Evolutionary conservation across 2,888 invertebrate species (phyloP).

Genomic region (Graphium colonna): DNA sequence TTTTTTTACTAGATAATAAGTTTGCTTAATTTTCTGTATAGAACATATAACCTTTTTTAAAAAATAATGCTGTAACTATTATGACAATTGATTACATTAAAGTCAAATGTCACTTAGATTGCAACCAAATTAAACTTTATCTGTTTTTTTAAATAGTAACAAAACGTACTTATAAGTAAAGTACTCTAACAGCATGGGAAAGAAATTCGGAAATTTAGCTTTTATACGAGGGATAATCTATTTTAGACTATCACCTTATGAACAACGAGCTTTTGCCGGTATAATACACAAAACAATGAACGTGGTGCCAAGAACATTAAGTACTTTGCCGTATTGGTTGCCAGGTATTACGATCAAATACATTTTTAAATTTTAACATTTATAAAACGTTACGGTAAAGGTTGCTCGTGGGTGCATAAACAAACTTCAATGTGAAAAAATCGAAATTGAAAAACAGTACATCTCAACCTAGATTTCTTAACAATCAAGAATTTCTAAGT

Average conservation of each 20-base stretch:
- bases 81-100: neutral
- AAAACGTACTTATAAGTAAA: no score
- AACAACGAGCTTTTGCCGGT: slow-evolving; percentile 92
- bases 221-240: slow-evolving; percentile 90
- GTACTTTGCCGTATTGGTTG: slow-evolving; percentile 81
- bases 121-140: neutral
- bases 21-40: no score
- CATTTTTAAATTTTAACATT: no score
- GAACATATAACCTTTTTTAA: no score
- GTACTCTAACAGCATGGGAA: slow-evolving; percentile 2
- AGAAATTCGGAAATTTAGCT: slow-evolving; percentile 87
- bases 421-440: no score
- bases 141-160: neutral
- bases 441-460: no score
- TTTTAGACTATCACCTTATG: slow-evolving; percentile 92
- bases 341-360: no score
- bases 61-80: neutral
- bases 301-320: slow-evolving; percentile 81
- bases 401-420: no score
- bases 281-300: slow-evolving; percentile 88
- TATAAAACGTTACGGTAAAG: no score
- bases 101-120: neutral
- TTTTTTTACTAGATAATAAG: no score
- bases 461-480: no score
- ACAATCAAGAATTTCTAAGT: no score